Conservation (phyloP, 2,888 invertebrate species). For the Eupeodes latifasciatus region DNA sequence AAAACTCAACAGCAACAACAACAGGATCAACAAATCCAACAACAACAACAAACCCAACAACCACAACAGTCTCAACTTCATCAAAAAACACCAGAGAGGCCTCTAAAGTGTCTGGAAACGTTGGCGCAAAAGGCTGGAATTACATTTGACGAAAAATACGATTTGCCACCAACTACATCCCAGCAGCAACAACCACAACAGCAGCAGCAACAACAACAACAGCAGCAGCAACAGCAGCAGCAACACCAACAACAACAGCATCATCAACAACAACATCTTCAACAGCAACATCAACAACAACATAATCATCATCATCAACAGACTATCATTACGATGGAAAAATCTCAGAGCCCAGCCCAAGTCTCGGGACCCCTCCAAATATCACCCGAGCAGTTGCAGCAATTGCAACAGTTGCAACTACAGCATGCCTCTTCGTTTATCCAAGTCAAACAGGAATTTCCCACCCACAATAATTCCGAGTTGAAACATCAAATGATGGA, state of each 20-base stretch:
- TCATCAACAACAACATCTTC: slow-evolving; percentile 40
- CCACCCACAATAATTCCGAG: slow-evolving; percentile 79
- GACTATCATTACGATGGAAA: slow-evolving; percentile 87
- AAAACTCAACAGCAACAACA: slow-evolving; percentile 85
- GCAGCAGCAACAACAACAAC: slow-evolving; percentile 18
- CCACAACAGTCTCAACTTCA: slow-evolving; percentile 80
- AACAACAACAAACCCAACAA: slow-evolving; percentile 82
- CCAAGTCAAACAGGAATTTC: slow-evolving; percentile 84
- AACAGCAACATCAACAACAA: slow-evolving; percentile 40
- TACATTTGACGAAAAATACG: slow-evolving; percentile 90
- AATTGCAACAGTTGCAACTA: slow-evolving; percentile 86
- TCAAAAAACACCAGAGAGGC: slow-evolving; percentile 82
- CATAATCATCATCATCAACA: slow-evolving; percentile 47
- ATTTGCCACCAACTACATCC: slow-evolving; percentile 85
- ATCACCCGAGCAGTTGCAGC: slow-evolving; percentile 85
- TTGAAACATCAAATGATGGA: slow-evolving; percentile 83
- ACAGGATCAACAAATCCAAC: slow-evolving; percentile 84
- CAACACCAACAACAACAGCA: slow-evolving; percentile 45
- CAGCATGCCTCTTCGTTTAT: slow-evolving; percentile 86
- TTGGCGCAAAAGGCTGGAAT: slow-evolving; percentile 90
- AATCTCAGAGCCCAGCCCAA: slow-evolving; percentile 85
- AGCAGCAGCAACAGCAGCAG: slow-evolving; percentile 31
- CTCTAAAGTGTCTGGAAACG: slow-evolving; percentile 89
- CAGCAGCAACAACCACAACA: slow-evolving; percentile 35
- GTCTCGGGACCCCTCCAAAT: slow-evolving; percentile 83